Evolutionary conservation across 2,797 vertebrate species (phyloP).

Genomic region (Vespertilio murinus): DNA sequence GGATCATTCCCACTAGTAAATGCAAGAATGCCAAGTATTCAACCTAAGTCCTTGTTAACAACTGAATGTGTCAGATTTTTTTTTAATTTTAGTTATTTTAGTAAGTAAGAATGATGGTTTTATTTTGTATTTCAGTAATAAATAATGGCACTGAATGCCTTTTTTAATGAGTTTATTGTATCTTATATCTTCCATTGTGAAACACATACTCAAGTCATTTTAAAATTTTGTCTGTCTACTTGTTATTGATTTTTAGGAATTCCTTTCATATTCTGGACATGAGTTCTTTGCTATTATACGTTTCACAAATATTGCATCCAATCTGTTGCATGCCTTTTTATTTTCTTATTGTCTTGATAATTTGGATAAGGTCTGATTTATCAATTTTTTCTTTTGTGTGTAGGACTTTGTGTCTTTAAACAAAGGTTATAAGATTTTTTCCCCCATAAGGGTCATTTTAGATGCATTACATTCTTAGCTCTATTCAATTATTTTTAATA

Average conservation of each 20-base stretch:
- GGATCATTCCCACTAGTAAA: not conserved
- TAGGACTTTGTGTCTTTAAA: not conserved
- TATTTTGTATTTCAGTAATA: slow-evolving; percentile 19
- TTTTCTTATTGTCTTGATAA: slow-evolving; percentile 12
- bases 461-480: not conserved
- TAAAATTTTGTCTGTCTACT: not conserved
- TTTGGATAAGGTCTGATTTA: not conserved
- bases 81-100: slow-evolving; percentile 17
- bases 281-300: slow-evolving; percentile 14
- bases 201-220: not conserved
- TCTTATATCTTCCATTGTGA: not conserved
- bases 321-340: not conserved
- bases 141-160: not conserved
- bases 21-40: slow-evolving; percentile 4
- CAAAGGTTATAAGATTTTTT: not conserved
- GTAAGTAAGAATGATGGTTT: slow-evolving; percentile 27
- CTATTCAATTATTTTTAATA: not conserved
- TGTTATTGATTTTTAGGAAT: not conserved
- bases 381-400: not conserved
- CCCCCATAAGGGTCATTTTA: not conserved
- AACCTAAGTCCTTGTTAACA: not conserved
- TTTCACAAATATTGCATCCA: not conserved
- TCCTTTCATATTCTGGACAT: not conserved
- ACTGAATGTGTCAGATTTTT: not conserved
- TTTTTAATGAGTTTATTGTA: not conserved